A percentile compares a stretch with the other conserved stretches of the same genome.
These are phyloP conservation scores for Sebastiscus tertius DNA, from an alignment of 2,797 vertebrate species.

Conservation along the genomic window DNA sequence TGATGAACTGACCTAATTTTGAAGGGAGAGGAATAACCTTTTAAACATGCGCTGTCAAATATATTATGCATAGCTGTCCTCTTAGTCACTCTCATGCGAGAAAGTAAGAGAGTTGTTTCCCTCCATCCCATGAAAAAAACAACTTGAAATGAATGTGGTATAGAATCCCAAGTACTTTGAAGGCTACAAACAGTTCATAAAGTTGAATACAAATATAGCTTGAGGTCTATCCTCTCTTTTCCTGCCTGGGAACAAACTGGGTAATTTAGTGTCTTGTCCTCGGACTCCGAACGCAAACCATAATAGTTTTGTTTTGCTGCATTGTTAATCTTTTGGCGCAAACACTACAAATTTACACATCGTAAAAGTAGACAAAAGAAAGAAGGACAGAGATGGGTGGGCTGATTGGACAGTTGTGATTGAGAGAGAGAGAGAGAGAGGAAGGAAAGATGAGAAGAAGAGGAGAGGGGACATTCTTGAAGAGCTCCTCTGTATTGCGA, in stretches of 20 bases:
- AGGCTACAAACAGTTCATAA: conserved; percentile 22
- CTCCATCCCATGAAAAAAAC: conserved; percentile 20
- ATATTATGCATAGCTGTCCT: conserved; percentile 74
- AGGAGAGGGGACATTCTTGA: conserved; percentile 72
- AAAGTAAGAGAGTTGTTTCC: conserved; percentile 39
- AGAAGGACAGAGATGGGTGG: conserved; percentile 12
- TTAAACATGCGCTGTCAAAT: conserved; percentile 75
- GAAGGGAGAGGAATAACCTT: conserved; percentile 64
- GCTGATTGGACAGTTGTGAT: conserved; percentile 50
- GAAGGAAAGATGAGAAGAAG: conserved; percentile 57
- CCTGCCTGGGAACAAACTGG: background rate
- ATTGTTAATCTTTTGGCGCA: background rate
- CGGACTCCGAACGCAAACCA: background rate
- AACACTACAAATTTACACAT: background rate
- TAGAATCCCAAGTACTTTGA: conserved; percentile 10
- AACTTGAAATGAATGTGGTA: conserved; percentile 24
- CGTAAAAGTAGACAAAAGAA: conserved; percentile 20
- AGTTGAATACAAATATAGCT: conserved; percentile 18
- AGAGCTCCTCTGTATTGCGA: conserved; percentile 69
- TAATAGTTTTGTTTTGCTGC: background rate
- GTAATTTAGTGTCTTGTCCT: conserved; percentile 17
- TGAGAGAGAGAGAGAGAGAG: conserved; percentile 32
- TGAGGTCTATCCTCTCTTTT: conserved; percentile 2
- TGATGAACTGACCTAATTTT: conserved; percentile 73
- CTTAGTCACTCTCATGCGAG: conserved; percentile 58